Evolutionary conservation across 2,797 vertebrate species (phyloP).

Genomic region (Sebastes steindachneri): DNA sequence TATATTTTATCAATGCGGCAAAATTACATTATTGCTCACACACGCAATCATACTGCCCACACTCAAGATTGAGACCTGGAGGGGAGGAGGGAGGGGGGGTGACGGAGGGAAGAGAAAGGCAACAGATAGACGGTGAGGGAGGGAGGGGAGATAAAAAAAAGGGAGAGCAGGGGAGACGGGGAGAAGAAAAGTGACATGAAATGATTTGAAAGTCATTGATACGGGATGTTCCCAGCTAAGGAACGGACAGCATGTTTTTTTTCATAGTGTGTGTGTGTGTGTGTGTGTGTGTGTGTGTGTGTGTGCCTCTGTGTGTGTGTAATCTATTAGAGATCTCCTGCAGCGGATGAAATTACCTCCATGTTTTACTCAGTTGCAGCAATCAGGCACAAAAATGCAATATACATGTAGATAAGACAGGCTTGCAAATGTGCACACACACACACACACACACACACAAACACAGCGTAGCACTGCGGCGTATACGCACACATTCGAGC

Average conservation of each 20-base stretch:
- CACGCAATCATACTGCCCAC: slow-evolving; percentile 99
- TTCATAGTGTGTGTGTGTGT: slow-evolving; percentile 71
- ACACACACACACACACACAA: neutral
- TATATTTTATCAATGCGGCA: slow-evolving; percentile 99
- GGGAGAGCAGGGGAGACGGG: slow-evolving; percentile 17
- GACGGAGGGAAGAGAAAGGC: slow-evolving; percentile 37
- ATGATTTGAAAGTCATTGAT: slow-evolving; percentile 98
- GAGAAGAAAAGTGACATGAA: slow-evolving; percentile 69
- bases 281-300: slow-evolving; percentile 14
- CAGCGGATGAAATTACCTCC: slow-evolving; percentile 96
- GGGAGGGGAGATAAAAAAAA: slow-evolving; percentile 11
- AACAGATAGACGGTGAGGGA: slow-evolving; percentile 36
- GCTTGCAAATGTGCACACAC: slow-evolving; percentile 48
- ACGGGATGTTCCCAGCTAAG: slow-evolving; percentile 92
- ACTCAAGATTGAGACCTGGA: slow-evolving; percentile 84
- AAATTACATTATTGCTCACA: slow-evolving; percentile 99
- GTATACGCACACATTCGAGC: neutral
- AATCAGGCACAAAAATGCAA: slow-evolving; percentile 96
- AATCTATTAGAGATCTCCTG: slow-evolving; percentile 91
- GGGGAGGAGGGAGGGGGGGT: slow-evolving; percentile 28
- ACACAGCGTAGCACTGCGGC: neutral
- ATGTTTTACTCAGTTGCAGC: slow-evolving; percentile 98
- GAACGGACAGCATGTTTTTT: slow-evolving; percentile 82
- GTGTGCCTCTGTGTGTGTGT: slow-evolving; percentile 35
- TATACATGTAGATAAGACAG: slow-evolving; percentile 89